Percentiles rank a stretch among this genome's conserved stretches.
Evolutionary conservation across 2,888 invertebrate genomes (phyloP).

Genomic region (Drosophila gaucha): DNA sequence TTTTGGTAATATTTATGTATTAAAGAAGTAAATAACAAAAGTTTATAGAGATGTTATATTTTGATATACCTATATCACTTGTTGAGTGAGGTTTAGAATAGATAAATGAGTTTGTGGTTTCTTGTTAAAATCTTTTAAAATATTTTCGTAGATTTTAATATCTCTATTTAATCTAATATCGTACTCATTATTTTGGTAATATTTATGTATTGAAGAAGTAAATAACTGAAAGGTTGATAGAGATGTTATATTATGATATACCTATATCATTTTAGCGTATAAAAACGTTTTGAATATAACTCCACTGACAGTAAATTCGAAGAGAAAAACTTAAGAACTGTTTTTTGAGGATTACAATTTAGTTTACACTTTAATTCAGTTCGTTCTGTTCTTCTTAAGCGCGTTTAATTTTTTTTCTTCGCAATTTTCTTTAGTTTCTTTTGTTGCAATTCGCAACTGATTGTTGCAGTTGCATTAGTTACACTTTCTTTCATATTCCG

Average conservation of each 20-base stretch:
- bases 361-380: constrained; percentile 33
- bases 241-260: no score
- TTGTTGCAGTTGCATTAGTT: background rate
- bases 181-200: no score
- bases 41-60: no score
- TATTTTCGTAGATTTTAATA: background rate
- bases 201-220: no score
- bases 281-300: no score
- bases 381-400: constrained; percentile 16
- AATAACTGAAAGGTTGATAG: no score
- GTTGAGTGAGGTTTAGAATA: background rate
- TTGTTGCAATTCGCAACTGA: background rate
- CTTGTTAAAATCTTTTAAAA: no score
- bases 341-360: constrained; percentile 3
- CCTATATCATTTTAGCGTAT: no score
- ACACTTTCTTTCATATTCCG: background rate
- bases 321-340: background rate
- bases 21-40: no score
- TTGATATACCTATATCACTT: no score
- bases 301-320: background rate
- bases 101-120: background rate
- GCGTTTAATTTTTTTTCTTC: constrained; percentile 5
- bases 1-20: no score
- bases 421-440: constrained; percentile 5
- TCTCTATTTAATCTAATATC: background rate